Evolutionary conservation across 53 echinoderm and acorn worm species (phyloP).

Genomic region (Apostichopus leukothele): DNA sequence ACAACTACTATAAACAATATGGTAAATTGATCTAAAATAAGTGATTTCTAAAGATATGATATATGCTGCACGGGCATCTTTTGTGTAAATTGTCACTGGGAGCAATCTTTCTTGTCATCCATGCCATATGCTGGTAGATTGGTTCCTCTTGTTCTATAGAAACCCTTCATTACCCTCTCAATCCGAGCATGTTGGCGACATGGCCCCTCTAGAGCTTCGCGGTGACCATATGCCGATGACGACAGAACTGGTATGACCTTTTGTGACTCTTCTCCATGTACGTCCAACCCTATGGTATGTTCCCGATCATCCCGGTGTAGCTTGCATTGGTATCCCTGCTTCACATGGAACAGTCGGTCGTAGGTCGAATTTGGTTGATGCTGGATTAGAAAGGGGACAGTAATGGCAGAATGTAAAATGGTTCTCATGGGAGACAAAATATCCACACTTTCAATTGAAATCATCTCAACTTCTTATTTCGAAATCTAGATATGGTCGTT

Average conservation of each 20-base stretch:
- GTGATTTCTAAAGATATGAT: neutral
- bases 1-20: neutral
- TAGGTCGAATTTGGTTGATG: conserved; percentile 75
- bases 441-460: too few species aligned
- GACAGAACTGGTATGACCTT: conserved; percentile 91
- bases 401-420: too few species aligned
- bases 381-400: conserved; percentile 34
- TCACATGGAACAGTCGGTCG: conserved; percentile 90
- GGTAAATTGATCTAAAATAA: neutral
- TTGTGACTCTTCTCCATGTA: conserved; percentile 62
- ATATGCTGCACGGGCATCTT: neutral
- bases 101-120: conserved; percentile 49
- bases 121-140: conserved; percentile 84
- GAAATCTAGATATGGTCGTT: too few species aligned
- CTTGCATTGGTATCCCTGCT: conserved; percentile 81
- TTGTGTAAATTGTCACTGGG: neutral
- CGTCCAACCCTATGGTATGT: conserved; percentile 60
- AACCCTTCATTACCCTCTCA: conserved; percentile 95
- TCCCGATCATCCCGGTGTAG: conserved; percentile 90
- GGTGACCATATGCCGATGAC: conserved; percentile 94
- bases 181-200: conserved; percentile 84
- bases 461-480: too few species aligned
- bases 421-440: too few species aligned
- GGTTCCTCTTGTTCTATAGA: conserved; percentile 95
- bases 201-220: conserved; percentile 59